Evolutionary conservation across 2,113 vertebrate genomes (phyloP).

Genomic region (Arenaria interpres): DNA sequence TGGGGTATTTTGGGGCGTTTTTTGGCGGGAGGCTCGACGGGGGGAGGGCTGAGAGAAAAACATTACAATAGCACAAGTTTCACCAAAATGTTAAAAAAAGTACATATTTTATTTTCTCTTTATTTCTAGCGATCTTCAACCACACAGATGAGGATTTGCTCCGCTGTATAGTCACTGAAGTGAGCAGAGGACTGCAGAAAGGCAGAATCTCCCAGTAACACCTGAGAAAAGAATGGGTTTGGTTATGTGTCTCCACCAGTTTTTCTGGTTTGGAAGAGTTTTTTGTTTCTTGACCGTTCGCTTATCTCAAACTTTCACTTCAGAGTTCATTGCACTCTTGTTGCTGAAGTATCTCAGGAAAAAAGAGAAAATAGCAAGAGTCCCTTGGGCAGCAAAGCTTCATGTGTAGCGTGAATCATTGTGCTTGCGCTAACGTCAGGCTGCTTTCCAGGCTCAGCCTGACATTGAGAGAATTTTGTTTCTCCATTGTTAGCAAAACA

Average conservation of each 20-base stretch:
- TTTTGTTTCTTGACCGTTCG: not conserved
- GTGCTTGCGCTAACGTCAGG: not conserved
- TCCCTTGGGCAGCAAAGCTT: constrained; percentile 10
- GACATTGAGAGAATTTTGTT: not conserved
- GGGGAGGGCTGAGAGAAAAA: not conserved
- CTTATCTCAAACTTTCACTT: not conserved
- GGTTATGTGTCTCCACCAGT: not conserved
- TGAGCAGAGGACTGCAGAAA: not conserved
- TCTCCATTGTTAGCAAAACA: not conserved
- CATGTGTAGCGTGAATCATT: not conserved
- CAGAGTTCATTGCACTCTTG: not conserved
- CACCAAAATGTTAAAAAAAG: not conserved
- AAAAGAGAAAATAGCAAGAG: not conserved
- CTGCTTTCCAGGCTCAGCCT: not conserved
- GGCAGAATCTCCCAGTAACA: not conserved
- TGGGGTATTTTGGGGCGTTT: no score
- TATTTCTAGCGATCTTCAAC: not conserved
- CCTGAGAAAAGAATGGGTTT: not conserved
- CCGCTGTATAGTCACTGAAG: not conserved
- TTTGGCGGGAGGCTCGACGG: no score
- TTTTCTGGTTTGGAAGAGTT: not conserved
- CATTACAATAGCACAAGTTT: not conserved
- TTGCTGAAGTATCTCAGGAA: not conserved
- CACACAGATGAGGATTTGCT: not conserved
- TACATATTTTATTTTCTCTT: not conserved